These are phyloP conservation scores for Oreochromis grahami DNA, from an alignment of 2,797 vertebrate species.

Conservation along the genomic window DNA sequence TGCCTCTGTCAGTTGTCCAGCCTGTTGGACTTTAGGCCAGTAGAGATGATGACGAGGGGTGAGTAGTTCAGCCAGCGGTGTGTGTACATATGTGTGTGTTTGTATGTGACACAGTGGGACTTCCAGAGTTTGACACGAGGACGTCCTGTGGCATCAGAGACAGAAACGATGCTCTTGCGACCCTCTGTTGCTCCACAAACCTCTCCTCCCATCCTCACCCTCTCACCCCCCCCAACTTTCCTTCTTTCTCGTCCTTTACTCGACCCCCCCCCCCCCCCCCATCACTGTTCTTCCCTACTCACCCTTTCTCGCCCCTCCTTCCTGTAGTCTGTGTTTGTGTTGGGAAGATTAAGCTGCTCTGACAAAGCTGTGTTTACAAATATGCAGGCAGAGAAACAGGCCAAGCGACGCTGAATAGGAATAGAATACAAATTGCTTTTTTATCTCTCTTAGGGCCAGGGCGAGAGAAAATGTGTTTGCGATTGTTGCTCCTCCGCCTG, in stretches of 20 bases:
- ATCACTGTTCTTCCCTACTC: slow-evolving; percentile 34
- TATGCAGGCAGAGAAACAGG: slow-evolving; percentile 83
- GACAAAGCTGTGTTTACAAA: slow-evolving; percentile 85
- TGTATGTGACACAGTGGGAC: not conserved
- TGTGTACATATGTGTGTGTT: not conserved
- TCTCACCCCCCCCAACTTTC: slow-evolving; percentile 5
- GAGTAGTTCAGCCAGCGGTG: not conserved
- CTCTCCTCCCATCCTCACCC: not conserved
- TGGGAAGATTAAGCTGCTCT: slow-evolving; percentile 83
- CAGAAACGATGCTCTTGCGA: slow-evolving; percentile 27
- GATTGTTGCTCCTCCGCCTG: slow-evolving; percentile 81
- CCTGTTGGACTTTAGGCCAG: slow-evolving; percentile 15
- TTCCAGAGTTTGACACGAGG: slow-evolving; percentile 23
- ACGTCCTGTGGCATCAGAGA: slow-evolving; percentile 30
- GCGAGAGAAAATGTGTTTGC: slow-evolving; percentile 83
- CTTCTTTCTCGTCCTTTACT: slow-evolving; percentile 5
- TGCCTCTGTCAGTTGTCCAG: slow-evolving; percentile 23
- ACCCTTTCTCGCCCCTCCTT: slow-evolving; percentile 52
- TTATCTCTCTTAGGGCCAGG: slow-evolving; percentile 82
- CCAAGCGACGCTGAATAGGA: slow-evolving; percentile 81
- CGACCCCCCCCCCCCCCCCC: not conserved
- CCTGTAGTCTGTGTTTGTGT: slow-evolving; percentile 75
- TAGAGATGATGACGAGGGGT: not conserved
- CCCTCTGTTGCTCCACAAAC: slow-evolving; percentile 6
- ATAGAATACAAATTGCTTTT: slow-evolving; percentile 86